These are phyloP conservation scores for Thecophora atra DNA, from an alignment of 2,888 invertebrate genomes.

Conservation along the genomic window DNA sequence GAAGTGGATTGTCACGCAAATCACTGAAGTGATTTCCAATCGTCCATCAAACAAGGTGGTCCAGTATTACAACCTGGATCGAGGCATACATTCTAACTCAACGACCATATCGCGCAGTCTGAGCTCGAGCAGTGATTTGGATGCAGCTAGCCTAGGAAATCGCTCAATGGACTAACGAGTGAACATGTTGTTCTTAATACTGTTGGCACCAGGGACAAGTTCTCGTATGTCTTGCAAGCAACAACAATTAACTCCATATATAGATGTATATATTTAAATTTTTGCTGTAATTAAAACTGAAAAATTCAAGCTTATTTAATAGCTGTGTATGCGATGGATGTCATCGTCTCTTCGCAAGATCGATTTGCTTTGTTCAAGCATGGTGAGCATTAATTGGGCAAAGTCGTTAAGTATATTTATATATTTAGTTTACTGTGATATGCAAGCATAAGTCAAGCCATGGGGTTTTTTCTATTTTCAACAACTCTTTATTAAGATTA, in stretches of 20 bases:
- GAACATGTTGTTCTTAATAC: background rate
- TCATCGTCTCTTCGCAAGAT: too few relatives aligned
- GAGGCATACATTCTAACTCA: conserved; percentile 57
- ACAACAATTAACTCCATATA: conserved; percentile 16
- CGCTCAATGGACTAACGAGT: conserved; percentile 51
- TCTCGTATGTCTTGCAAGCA: conserved; percentile 12
- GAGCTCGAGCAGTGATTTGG: conserved; percentile 60
- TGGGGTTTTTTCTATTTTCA: conserved; percentile 3
- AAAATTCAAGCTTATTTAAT: background rate
- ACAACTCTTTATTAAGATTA: background rate
- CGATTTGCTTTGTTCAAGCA: background rate
- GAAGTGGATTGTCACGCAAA: conserved; percentile 75
- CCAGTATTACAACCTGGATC: conserved; percentile 65
- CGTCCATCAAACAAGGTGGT: conserved; percentile 63
- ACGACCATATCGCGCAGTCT: conserved; percentile 64
- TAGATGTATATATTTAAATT: conserved; percentile 7
- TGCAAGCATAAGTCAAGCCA: conserved; percentile 15
- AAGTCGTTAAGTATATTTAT: conserved; percentile 1
- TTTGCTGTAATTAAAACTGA: background rate
- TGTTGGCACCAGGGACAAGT: background rate
- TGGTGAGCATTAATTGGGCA: background rate
- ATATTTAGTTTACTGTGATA: conserved; percentile 36
- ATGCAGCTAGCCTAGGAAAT: conserved; percentile 51
- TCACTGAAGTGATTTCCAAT: conserved; percentile 66
- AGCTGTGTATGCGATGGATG: too few relatives aligned